Base-by-base conservation (phyloP, 2,888 invertebrate genomes). In the Sarcophaga variegata region DNA sequence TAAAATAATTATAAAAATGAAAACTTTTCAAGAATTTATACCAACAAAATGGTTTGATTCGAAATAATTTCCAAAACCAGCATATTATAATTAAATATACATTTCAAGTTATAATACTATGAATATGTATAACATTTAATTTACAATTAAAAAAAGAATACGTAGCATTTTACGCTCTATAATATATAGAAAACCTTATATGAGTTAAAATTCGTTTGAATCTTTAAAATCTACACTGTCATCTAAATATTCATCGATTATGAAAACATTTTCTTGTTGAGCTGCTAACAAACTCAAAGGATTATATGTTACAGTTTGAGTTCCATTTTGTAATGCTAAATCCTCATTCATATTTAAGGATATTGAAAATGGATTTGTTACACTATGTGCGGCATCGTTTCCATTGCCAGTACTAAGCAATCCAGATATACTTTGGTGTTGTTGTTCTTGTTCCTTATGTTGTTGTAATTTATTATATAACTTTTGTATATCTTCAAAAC, bases 211-310 rank as follows among this genome's bases (percentile, higher is more conserved):
- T 45, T 79, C 69, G 47, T 62, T 54, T 2, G 64, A 20, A 25
- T 69, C 45, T 17, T 45, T 11, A 69, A 78, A 49, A n/a, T 74
- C 78, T 45, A 37, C 63, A 37, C 17, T 45, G 14, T 74, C 76
- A 62, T 84, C 80, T 27, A 84, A 59, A 76, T 71, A 80, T 72
- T 80, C 75, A 81, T 84, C 80, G 12, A 84, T 84, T 27, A 81
- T 76, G 76, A 76, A 80, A 54, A 80, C n/a, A 77, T 84, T 80
- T 60, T 80, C 74, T n/a, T 45, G 54, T 45, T 25, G 66, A 20
- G 47, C 60, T 69, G n/a, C n/a, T 37, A 17, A n/a, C 17, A 77
- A 60, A 54, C 37, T 37, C 8, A 8, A 2, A 37, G 37, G 37
- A 37, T 37, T 37, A 37, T 37, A 37, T 37, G 8, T 37, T 37